Conservation (phyloP, 2,113 vertebrate genomes). For the Bettongia penicillata region DNA sequence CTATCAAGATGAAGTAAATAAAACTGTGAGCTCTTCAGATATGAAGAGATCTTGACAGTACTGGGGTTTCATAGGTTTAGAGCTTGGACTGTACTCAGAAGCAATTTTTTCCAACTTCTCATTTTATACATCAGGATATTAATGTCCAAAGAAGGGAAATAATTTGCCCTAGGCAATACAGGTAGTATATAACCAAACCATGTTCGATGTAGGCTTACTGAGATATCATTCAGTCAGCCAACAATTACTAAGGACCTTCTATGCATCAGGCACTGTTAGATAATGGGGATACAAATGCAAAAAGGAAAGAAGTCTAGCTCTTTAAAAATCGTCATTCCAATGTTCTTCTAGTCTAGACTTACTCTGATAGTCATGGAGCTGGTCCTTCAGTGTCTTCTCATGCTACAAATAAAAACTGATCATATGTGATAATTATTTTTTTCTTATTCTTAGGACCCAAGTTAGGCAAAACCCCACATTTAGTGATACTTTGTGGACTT, state of each 20-base stretch:
- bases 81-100: not conserved
- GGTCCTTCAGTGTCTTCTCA: not conserved
- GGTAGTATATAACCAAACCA: not conserved
- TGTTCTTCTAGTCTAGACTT: not conserved
- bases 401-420: conserved; percentile 4
- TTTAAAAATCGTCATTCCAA: not conserved
- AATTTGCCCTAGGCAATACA: not conserved
- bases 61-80: not conserved
- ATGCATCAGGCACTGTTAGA: not conserved
- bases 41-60: not conserved
- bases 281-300: not conserved
- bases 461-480: conserved; percentile 25
- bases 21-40: not conserved
- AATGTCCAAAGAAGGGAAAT: not conserved
- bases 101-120: not conserved
- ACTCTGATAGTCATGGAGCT: not conserved
- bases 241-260: not conserved
- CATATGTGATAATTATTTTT: not conserved
- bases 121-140: not conserved
- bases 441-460: not conserved
- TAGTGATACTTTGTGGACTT: not conserved
- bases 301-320: not conserved
- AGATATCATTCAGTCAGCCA: not conserved
- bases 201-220: not conserved
- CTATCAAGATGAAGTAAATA: not conserved